phyloP scores from a whole-genome alignment of 2,797 vertebrate genomes.

The Eulemur rubriventer region DNA sequence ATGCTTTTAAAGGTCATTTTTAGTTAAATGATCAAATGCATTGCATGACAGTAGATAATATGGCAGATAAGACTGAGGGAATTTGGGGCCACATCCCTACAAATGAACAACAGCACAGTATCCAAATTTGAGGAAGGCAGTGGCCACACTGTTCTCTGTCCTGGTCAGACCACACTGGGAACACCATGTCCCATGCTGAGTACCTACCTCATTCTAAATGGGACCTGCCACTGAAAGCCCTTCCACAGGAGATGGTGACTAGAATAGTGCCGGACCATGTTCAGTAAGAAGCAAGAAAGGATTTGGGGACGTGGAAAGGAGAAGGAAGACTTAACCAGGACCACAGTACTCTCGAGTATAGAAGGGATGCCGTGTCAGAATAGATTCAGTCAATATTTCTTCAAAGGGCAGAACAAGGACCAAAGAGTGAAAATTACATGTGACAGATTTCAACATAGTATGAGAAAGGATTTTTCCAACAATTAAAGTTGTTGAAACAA shows the following conservation, averaged over 20 bases:
- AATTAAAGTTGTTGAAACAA: constrained; percentile 14
- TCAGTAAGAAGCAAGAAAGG: not conserved
- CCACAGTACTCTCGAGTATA: not conserved
- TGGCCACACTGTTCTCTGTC: not conserved
- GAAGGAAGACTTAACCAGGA: not conserved
- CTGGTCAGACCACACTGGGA: not conserved
- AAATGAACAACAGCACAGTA: not conserved
- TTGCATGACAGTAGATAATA: not conserved
- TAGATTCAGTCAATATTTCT: not conserved
- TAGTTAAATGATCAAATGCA: not conserved
- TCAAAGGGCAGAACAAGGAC: not conserved
- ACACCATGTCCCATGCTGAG: not conserved
- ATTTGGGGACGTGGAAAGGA: not conserved
- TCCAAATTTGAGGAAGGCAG: not conserved
- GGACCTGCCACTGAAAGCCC: not conserved
- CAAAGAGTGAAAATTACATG: not conserved
- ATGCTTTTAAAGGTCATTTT: not conserved
- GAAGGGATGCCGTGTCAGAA: not conserved
- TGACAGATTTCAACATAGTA: not conserved
- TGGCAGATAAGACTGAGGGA: not conserved
- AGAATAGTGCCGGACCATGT: not conserved
- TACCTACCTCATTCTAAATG: not conserved
- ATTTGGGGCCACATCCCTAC: not conserved
- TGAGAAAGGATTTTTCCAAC: not conserved
- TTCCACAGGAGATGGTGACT: not conserved